A percentile compares a stretch with the other conserved stretches of the same genome.
These are phyloP conservation scores for Apodemia hepburni DNA, from an alignment of 2,888 invertebrate species.

Conservation along the genomic window DNA sequence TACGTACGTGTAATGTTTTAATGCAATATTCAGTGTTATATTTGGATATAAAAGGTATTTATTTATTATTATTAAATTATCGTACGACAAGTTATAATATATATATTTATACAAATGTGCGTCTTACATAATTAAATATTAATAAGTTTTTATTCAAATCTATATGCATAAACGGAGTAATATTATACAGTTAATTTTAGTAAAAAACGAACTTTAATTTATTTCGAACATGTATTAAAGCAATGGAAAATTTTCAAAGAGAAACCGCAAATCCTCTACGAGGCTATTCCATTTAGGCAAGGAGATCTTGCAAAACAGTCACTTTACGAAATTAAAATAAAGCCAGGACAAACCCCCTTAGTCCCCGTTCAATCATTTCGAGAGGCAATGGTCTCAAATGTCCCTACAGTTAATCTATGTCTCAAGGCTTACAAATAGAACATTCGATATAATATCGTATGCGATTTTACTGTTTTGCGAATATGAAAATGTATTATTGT, in stretches of 20 bases:
- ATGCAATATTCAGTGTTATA: no score
- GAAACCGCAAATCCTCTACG: slow-evolving; percentile 42
- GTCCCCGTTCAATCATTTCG: slow-evolving; percentile 77
- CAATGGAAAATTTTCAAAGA: slow-evolving; percentile 23
- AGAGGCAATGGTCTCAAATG: slow-evolving; percentile 62
- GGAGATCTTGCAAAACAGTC: slow-evolving; percentile 70
- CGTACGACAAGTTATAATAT: no score
- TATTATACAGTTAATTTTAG: background rate
- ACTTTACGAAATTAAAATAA: slow-evolving; percentile 78
- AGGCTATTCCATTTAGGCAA: slow-evolving; percentile 45
- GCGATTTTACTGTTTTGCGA: slow-evolving; percentile 20
- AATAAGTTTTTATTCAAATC: no score
- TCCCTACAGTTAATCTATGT: slow-evolving; percentile 57
- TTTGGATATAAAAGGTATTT: no score
- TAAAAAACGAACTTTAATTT: background rate
- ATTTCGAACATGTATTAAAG: background rate
- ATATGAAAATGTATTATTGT: background rate
- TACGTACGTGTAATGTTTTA: background rate
- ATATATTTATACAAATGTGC: no score
- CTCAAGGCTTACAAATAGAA: slow-evolving; percentile 44
- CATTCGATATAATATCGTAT: slow-evolving; percentile 41
- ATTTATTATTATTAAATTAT: background rate
- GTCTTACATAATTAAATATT: no score
- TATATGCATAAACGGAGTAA: background rate
- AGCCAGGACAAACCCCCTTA: slow-evolving; percentile 64